phyloP scores from a whole-genome alignment of 2,113 vertebrate genomes.

The Anser brachyrhynchus region DNA sequence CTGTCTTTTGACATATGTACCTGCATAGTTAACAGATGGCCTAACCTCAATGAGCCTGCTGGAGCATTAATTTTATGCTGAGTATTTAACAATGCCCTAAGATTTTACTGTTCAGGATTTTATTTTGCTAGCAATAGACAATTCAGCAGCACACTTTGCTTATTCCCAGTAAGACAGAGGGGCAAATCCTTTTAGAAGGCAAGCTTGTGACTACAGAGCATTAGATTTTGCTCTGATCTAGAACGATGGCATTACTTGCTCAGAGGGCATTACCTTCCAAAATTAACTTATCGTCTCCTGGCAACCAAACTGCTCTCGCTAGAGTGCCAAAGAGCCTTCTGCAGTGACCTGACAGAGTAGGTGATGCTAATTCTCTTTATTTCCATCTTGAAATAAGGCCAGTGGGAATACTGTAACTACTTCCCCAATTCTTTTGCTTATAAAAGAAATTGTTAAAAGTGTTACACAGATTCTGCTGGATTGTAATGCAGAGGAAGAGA shows the following conservation, averaged over 20 bases:
- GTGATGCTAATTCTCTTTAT: background rate
- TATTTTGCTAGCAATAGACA: background rate
- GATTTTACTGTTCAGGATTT: background rate
- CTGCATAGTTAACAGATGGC: constrained; percentile 36
- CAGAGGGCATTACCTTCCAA: constrained; percentile 47
- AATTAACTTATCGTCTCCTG: constrained; percentile 62
- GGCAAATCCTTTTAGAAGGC: constrained; percentile 23
- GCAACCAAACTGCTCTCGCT: constrained; percentile 42
- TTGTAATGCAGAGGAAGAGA: background rate
- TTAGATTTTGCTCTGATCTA: constrained; percentile 13
- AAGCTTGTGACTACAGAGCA: background rate
- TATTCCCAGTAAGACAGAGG: background rate
- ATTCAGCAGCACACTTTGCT: background rate
- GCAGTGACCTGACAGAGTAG: constrained; percentile 10
- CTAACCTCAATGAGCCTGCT: constrained; percentile 1
- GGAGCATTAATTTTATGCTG: constrained; percentile 6
- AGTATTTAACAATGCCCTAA: constrained; percentile 7
- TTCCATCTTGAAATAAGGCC: background rate
- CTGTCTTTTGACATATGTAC: constrained; percentile 44
- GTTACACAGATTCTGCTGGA: background rate
- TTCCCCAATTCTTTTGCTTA: background rate
- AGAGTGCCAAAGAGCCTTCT: constrained; percentile 1
- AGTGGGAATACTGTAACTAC: background rate
- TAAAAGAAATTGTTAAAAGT: background rate
- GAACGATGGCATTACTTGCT: constrained; percentile 25